Percentiles rank a stretch among this genome's conserved stretches.
Evolutionary conservation across 2,888 invertebrate species (phyloP).

Genomic region (Bhutanitis thaidina): DNA sequence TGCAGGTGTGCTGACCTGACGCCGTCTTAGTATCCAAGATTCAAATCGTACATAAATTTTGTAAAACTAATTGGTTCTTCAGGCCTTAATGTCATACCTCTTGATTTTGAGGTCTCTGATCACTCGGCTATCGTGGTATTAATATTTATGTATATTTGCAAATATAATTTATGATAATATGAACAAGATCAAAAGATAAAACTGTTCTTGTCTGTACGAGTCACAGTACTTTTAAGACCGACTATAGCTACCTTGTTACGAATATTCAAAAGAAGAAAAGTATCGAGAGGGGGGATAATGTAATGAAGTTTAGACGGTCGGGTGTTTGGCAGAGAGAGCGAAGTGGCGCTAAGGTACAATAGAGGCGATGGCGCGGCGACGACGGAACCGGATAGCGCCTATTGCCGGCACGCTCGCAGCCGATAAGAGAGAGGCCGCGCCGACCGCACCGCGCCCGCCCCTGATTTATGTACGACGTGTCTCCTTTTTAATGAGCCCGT

Average conservation of each 20-base stretch:
- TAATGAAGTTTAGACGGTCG: constrained; percentile 57
- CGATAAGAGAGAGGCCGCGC: constrained; percentile 63
- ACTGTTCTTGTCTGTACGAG: too few relatives aligned
- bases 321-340: constrained; percentile 38
- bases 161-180: too few relatives aligned
- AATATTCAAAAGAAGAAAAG: constrained; percentile 38
- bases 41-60: too few relatives aligned
- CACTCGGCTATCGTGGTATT: too few relatives aligned
- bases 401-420: constrained; percentile 67
- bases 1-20: too few relatives aligned
- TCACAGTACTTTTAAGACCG: too few relatives aligned
- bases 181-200: too few relatives aligned
- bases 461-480: constrained; percentile 79
- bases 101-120: too few relatives aligned
- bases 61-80: too few relatives aligned
- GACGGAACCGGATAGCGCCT: constrained; percentile 79
- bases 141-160: too few relatives aligned
- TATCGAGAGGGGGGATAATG: constrained; percentile 58
- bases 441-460: constrained; percentile 48
- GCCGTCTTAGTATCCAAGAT: too few relatives aligned
- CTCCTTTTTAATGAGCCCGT: constrained; percentile 79
- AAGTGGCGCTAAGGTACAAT: constrained; percentile 48
- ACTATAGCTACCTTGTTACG: background rate
- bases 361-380: constrained; percentile 54
- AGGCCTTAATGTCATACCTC: too few relatives aligned